phyloP scores from a whole-genome alignment of 2,797 vertebrate species.

The Eulemur albifrons region DNA sequence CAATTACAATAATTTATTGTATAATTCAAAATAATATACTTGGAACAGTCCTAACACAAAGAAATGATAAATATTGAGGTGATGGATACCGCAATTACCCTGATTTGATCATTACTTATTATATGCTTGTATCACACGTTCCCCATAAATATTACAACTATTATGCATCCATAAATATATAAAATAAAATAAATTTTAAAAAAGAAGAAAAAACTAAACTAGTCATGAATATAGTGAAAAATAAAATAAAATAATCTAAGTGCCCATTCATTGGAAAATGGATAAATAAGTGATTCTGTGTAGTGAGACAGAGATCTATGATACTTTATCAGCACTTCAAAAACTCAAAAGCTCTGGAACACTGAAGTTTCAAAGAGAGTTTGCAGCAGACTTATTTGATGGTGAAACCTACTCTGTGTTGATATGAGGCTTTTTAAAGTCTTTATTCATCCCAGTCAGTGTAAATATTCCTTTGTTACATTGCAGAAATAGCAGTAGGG shows the following conservation, averaged over 20 bases:
- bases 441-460: neutral
- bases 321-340: neutral
- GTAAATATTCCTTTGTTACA: neutral
- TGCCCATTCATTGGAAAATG: neutral
- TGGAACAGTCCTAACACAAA: neutral
- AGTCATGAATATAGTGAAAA: neutral
- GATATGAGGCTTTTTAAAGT: neutral
- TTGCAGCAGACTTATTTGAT: neutral
- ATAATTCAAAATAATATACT: neutral
- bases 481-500: neutral
- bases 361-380: neutral
- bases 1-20: neutral
- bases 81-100: neutral
- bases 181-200: neutral
- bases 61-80: neutral
- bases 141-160: neutral
- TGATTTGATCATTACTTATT: neutral
- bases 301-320: neutral
- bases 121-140: neutral
- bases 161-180: neutral
- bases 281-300: neutral
- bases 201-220: neutral
- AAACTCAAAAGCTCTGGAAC: neutral
- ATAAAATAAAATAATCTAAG: neutral
- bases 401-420: neutral